Evolutionary conservation across 2,113 vertebrate species (phyloP).

Genomic region (Mus pahari): DNA sequence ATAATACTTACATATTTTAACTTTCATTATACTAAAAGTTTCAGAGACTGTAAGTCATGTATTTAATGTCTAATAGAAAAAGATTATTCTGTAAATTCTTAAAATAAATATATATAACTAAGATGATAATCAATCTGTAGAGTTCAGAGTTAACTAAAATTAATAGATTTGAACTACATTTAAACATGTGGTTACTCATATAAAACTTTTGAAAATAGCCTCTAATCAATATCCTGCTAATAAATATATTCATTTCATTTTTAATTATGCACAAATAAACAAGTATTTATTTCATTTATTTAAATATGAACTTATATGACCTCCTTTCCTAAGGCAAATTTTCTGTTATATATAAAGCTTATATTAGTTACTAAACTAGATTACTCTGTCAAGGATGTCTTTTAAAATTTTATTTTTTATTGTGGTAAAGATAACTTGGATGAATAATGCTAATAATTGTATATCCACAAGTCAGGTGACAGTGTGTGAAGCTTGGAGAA

Average conservation of each 20-base stretch:
- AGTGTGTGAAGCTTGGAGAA: not conserved
- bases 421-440: not conserved
- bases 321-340: not conserved
- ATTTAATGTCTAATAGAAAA: conserved; percentile 65
- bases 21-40: conserved; percentile 28
- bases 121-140: conserved; percentile 64
- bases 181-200: conserved; percentile 12
- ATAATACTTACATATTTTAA: not conserved
- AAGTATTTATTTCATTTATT: not conserved
- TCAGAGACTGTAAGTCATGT: conserved; percentile 64
- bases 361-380: not conserved
- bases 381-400: not conserved
- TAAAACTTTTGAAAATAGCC: not conserved
- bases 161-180: conserved; percentile 10
- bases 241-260: not conserved
- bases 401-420: not conserved
- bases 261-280: not conserved
- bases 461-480: not conserved
- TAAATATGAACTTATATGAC: not conserved
- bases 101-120: conserved; percentile 77
- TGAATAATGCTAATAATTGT: not conserved
- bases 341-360: not conserved
- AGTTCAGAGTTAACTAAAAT: not conserved
- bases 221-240: not conserved
- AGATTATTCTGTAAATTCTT: conserved; percentile 78